Percentiles rank a stretch among this genome's conserved stretches.
Conservation (phyloP, 2,797 vertebrate species). For the Sebastes elongatus region DNA sequence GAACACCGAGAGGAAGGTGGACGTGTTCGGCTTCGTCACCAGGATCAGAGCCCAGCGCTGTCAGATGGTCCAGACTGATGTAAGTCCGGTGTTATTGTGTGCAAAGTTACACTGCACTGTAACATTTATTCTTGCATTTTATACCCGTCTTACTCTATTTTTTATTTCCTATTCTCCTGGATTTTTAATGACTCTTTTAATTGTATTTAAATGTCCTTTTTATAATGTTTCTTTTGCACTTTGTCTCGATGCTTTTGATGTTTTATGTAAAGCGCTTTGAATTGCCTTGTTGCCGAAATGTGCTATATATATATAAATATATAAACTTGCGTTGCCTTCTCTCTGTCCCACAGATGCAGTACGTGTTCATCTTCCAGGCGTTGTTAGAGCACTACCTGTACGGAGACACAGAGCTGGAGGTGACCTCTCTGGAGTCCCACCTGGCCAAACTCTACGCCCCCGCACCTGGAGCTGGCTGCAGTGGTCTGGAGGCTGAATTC, state of each 20-base stretch:
- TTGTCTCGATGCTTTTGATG: too few relatives aligned
- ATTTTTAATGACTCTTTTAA: too few relatives aligned
- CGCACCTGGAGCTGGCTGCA: constrained; percentile 91
- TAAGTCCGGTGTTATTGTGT: constrained; percentile 70
- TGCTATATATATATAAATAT: too few relatives aligned
- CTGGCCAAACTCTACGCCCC: constrained; percentile 95
- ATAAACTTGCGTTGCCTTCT: not conserved
- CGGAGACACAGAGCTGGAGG: constrained; percentile 97
- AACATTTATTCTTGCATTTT: too few relatives aligned
- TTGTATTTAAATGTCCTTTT: too few relatives aligned
- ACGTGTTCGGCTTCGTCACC: constrained; percentile 96
- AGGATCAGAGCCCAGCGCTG: constrained; percentile 96
- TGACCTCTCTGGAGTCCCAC: constrained; percentile 95
- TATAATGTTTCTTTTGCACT: too few relatives aligned
- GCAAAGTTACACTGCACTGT: too few relatives aligned
- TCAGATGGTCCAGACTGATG: constrained; percentile 99
- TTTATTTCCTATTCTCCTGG: too few relatives aligned
- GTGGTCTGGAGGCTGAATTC: constrained; percentile 95
- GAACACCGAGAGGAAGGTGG: constrained; percentile 91
- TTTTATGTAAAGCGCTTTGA: too few relatives aligned
- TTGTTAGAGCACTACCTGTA: constrained; percentile 97
- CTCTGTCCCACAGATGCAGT: constrained; percentile 90
- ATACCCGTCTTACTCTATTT: too few relatives aligned
- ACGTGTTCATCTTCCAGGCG: constrained; percentile 99
- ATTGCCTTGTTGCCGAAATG: too few relatives aligned